Conservation (phyloP, 1,140 invertebrate species). For the Anoplophora glabripennis region DNA sequence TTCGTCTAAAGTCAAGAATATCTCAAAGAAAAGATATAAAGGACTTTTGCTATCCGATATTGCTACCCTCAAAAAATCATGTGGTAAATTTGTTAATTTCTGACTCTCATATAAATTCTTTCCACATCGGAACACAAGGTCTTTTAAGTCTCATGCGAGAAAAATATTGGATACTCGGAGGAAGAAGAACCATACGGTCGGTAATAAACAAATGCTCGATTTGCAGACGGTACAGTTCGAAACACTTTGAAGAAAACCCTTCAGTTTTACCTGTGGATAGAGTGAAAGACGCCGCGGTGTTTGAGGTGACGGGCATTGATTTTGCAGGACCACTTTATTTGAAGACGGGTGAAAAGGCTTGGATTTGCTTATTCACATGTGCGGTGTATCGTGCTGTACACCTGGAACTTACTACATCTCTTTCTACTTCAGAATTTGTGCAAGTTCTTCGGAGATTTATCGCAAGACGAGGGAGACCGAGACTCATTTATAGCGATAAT, state of each 20-base stretch:
- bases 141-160: slow-evolving; percentile 26
- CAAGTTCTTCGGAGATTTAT: slow-evolving; percentile 42
- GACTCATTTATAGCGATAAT: slow-evolving; percentile 38
- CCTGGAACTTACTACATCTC: slow-evolving; percentile 39
- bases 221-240: slow-evolving; percentile 34
- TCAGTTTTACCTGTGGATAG: slow-evolving; percentile 22
- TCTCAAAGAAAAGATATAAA: slow-evolving; percentile 25
- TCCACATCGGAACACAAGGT: slow-evolving; percentile 21
- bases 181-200: slow-evolving; percentile 27
- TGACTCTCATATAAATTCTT: no score
- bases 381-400: slow-evolving; percentile 44
- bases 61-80: slow-evolving; percentile 38
- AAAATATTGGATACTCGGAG: slow-evolving; percentile 38
- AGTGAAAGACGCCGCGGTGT: slow-evolving; percentile 27
- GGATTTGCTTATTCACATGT: slow-evolving; percentile 47
- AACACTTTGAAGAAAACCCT: slow-evolving; percentile 16
- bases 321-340: slow-evolving; percentile 41
- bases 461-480: slow-evolving; percentile 32
- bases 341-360: slow-evolving; percentile 35
- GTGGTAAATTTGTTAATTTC: no score
- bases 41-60: slow-evolving; percentile 31
- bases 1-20: slow-evolving; percentile 38
- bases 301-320: slow-evolving; percentile 44
- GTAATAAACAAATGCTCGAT: slow-evolving; percentile 36
- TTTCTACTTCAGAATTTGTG: slow-evolving; percentile 42